Conservation (phyloP, 2,797 vertebrate genomes). For the Apodemus agrarius region DNA sequence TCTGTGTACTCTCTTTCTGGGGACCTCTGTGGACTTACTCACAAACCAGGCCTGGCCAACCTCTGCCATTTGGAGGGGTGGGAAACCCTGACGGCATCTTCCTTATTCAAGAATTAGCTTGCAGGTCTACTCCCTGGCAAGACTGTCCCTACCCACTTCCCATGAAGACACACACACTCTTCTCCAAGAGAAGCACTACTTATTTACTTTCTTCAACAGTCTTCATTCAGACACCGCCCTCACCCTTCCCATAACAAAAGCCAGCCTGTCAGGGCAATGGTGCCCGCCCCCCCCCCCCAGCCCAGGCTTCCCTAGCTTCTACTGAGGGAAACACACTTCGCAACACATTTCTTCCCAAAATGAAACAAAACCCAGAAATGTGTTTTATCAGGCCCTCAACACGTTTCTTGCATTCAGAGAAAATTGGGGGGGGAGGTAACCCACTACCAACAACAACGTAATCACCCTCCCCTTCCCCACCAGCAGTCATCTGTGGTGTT, state of each 20-base stretch:
- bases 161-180: neutral
- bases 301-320: conserved; percentile 17
- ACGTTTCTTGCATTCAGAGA: conserved; percentile 69
- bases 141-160: too few species aligned
- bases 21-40: neutral
- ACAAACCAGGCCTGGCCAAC: neutral
- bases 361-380: conserved; percentile 73
- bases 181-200: rapidly evolving
- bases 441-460: neutral
- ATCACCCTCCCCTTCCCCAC: conserved; percentile 55
- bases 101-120: neutral
- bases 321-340: conserved; percentile 51
- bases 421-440: neutral
- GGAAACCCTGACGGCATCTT: too few species aligned
- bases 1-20: neutral
- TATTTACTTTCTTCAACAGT: neutral
- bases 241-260: neutral
- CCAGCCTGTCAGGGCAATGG: conserved; percentile 67
- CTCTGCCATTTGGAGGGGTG: neutral
- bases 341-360: conserved; percentile 72
- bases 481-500: conserved; percentile 51
- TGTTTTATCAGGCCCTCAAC: conserved; percentile 80
- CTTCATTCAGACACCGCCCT: neutral
- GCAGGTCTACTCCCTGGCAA: neutral
- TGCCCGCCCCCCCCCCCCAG: conserved; percentile 57